A percentile compares a stretch with the other conserved stretches of the same genome.
Conservation (phyloP, 1,140 invertebrate species). For the Samia ricini region DNA sequence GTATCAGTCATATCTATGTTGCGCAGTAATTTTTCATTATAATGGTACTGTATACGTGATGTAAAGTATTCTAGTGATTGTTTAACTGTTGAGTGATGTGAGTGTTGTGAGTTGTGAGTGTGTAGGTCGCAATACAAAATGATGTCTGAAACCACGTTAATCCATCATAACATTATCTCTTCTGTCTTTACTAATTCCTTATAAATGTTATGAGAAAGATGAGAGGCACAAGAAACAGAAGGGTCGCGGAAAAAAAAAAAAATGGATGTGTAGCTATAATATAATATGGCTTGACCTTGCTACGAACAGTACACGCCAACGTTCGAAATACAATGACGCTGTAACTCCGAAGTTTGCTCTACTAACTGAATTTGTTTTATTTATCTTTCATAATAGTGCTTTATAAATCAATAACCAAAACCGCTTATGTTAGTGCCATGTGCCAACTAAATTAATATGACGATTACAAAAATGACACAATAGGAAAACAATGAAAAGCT, state of each 20-base stretch:
- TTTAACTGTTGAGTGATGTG: constrained; percentile 44
- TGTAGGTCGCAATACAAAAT: constrained; percentile 47
- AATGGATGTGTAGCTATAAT: constrained; percentile 55
- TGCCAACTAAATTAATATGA: no score
- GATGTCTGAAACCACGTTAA: constrained; percentile 32
- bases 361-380: constrained; percentile 3
- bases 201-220: constrained; percentile 6
- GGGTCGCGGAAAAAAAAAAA: constrained; percentile 43
- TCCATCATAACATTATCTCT: constrained; percentile 40
- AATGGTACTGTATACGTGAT: no score
- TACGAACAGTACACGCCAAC: constrained; percentile 69
- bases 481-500: no score
- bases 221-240: constrained; percentile 17
- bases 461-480: no score
- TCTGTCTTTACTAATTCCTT: constrained; percentile 12
- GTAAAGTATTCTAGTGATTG: no score
- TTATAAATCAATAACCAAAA: no score
- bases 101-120: constrained; percentile 38
- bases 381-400: not conserved
- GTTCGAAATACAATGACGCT: constrained; percentile 42
- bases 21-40: no score
- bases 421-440: no score
- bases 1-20: no score
- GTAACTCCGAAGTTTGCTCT: constrained; percentile 17
- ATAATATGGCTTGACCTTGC: constrained; percentile 71